Conservation (phyloP, 2,113 vertebrate genomes). For the Urocolius indicus region DNA sequence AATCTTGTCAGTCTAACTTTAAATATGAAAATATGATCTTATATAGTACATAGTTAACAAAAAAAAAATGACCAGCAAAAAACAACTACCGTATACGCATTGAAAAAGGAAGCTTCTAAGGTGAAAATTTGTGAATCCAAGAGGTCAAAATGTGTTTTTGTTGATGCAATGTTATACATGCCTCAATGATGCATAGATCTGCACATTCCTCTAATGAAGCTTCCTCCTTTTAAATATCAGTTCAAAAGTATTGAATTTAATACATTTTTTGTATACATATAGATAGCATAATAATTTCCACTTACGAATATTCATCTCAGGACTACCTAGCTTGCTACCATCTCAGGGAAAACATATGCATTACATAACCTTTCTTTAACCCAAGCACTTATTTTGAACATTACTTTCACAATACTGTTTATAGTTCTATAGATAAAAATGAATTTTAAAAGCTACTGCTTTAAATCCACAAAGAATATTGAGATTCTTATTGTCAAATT, state of each 20-base stretch:
- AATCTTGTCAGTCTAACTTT: not conserved
- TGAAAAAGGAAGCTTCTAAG: not conserved
- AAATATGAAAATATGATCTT: not conserved
- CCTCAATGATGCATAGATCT: not conserved
- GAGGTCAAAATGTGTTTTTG: not conserved
- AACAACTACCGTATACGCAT: fast-evolving
- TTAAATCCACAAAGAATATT: not conserved
- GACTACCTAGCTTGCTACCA: not conserved
- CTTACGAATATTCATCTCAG: not conserved
- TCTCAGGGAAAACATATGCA: not conserved
- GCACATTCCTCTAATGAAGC: not conserved
- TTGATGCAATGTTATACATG: not conserved
- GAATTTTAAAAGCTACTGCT: not conserved
- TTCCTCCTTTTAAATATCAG: not conserved
- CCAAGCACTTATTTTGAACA: not conserved
- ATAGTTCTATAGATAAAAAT: not conserved
- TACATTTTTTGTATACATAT: not conserved
- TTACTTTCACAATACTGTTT: not conserved
- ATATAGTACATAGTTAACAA: not conserved
- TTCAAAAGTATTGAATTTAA: not conserved
- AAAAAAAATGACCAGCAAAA: fast-evolving
- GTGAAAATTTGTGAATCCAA: not conserved
- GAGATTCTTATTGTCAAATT: not conserved
- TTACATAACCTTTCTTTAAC: not conserved
- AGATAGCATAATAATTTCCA: not conserved